phyloP scores from a whole-genome alignment of 2,113 vertebrate species.

The Sorex araneus region DNA sequence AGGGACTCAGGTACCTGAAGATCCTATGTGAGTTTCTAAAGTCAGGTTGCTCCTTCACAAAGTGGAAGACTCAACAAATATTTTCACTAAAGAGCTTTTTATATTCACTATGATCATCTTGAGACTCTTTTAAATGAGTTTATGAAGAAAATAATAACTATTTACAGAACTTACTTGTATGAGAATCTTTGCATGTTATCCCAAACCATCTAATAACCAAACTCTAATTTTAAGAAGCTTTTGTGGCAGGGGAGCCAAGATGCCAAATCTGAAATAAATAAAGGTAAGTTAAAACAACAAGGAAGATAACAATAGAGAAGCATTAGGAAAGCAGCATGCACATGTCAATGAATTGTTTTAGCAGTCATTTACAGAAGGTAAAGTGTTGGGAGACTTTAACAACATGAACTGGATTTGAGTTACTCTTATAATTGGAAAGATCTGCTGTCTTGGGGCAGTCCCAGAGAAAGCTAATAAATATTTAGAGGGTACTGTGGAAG shows the following conservation, averaged over 20 bases:
- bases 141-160: conserved; percentile 38
- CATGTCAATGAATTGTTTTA: not conserved
- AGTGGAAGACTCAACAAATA: conserved; percentile 8
- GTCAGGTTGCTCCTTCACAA: not conserved
- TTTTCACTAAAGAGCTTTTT: conserved; percentile 41
- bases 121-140: not conserved
- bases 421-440: not conserved
- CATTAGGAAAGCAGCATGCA: not conserved
- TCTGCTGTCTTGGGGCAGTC: not conserved
- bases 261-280: not conserved
- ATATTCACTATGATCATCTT: not conserved
- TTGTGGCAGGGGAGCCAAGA: not conserved
- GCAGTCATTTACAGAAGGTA: not conserved
- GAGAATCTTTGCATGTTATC: not conserved
- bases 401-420: not conserved
- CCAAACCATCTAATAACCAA: conserved; percentile 19
- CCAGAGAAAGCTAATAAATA: not conserved
- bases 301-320: not conserved
- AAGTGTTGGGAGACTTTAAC: not conserved
- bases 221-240: conserved; percentile 7
- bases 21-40: not conserved
- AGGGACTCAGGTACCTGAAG: not conserved
- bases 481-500: not conserved
- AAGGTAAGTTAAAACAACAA: not conserved
- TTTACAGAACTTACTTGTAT: conserved; percentile 21